Conservation (phyloP, 2,797 vertebrate genomes). For the Mallotus villosus region DNA sequence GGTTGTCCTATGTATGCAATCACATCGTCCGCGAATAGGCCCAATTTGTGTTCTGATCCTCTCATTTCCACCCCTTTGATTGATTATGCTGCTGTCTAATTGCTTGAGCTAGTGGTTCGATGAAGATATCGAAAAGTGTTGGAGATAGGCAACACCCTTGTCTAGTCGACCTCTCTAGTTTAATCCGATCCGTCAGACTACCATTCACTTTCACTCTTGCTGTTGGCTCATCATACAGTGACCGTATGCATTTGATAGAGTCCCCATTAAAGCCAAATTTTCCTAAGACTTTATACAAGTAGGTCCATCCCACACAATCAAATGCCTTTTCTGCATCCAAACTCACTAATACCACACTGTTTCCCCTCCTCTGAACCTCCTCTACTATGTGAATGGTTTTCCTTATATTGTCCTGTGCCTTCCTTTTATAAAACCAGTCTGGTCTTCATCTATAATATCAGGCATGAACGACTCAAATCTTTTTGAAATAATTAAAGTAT, state of each 20-base stretch:
- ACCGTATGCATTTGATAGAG: slow-evolving; percentile 6
- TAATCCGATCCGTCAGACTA: slow-evolving; percentile 8
- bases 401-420: slow-evolving; percentile 23
- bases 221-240: slow-evolving; percentile 5
- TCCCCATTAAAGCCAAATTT: slow-evolving; percentile 18
- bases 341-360: slow-evolving; percentile 10
- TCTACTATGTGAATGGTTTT: slow-evolving; percentile 15
- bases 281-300: slow-evolving; percentile 8
- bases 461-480: slow-evolving; percentile 8
- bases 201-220: slow-evolving; percentile 25
- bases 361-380: background rate
- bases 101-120: slow-evolving; percentile 24
- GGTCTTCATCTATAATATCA: slow-evolving; percentile 14
- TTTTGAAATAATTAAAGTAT: slow-evolving; percentile 1
- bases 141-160: background rate
- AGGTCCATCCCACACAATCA: slow-evolving; percentile 22
- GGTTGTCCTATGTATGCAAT: slow-evolving; percentile 14
- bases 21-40: slow-evolving; percentile 22
- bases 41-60: slow-evolving; percentile 12
- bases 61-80: slow-evolving; percentile 2
- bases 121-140: slow-evolving; percentile 13
- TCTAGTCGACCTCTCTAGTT: background rate
- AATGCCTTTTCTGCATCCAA: slow-evolving; percentile 24
- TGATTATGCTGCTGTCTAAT: slow-evolving; percentile 14
- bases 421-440: slow-evolving; percentile 19